Percentiles rank a stretch among this genome's conserved stretches.
Conservation (phyloP, 2,113 vertebrate genomes). For the Heteronetta atricapilla region DNA sequence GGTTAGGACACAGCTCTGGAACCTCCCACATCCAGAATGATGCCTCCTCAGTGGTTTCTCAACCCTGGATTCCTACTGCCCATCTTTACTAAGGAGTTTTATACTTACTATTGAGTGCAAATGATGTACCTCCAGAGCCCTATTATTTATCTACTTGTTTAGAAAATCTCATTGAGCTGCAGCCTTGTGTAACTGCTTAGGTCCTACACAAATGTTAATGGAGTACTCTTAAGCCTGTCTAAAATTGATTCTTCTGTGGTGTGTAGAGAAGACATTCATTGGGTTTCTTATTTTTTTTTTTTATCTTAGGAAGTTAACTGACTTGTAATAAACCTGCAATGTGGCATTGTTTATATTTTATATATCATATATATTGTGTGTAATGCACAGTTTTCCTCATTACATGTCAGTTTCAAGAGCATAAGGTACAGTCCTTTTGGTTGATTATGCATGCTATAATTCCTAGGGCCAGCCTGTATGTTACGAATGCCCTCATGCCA, state of each 20-base stretch:
- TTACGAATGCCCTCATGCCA: neutral
- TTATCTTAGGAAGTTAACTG: neutral
- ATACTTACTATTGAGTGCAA: neutral
- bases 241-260: neutral
- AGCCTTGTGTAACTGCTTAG: neutral
- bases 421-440: neutral
- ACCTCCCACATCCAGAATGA: neutral
- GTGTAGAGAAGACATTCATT: neutral
- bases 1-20: conserved; percentile 5
- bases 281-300: neutral
- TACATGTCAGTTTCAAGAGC: neutral
- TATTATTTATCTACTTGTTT: conserved; percentile 3
- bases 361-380: neutral
- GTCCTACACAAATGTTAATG: neutral
- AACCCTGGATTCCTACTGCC: neutral
- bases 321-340: neutral
- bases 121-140: neutral
- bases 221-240: neutral
- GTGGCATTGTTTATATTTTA: neutral
- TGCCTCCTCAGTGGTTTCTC: neutral
- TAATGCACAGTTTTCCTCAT: neutral
- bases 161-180: conserved; percentile 29
- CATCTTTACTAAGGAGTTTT: conserved; percentile 25
- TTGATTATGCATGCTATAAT: neutral
- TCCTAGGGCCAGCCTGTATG: neutral